Conservation (phyloP, 2,797 vertebrate species). For the Peromyscus aztecus region DNA sequence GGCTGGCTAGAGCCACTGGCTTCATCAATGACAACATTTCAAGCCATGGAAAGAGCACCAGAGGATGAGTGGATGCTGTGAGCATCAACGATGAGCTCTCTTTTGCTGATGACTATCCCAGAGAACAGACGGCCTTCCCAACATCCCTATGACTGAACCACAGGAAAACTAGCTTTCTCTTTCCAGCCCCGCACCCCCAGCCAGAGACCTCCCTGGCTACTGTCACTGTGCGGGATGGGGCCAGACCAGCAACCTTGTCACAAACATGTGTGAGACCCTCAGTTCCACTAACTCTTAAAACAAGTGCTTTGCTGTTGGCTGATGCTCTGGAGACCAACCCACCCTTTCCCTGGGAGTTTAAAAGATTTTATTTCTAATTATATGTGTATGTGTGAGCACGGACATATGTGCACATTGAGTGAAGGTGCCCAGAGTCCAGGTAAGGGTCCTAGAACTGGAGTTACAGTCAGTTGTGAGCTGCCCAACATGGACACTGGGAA, state of each 20-base stretch:
- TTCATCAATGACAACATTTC: neutral
- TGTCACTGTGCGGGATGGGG: too few relatives aligned
- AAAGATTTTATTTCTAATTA: neutral
- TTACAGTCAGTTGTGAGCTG: neutral
- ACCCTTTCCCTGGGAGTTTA: neutral
- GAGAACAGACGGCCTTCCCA: neutral
- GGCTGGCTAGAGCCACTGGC: neutral
- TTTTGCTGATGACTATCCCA: neutral
- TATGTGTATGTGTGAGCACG: neutral
- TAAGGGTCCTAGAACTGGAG: neutral
- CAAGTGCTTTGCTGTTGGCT: neutral
- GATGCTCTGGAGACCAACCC: neutral
- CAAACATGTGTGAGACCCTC: neutral
- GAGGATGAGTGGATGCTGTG: neutral
- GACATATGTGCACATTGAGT: neutral
- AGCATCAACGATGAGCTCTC: accelerated
- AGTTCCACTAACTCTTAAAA: neutral
- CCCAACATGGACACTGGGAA: neutral
- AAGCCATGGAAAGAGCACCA: neutral
- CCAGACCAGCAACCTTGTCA: neutral
- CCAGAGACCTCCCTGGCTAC: neutral
- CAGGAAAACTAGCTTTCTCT: neutral
- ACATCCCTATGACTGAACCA: neutral
- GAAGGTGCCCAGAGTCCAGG: neutral
- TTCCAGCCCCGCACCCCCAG: neutral